Base-by-base conservation (phyloP, 1,140 invertebrate species). In the Nautilus pompilius region DNA sequence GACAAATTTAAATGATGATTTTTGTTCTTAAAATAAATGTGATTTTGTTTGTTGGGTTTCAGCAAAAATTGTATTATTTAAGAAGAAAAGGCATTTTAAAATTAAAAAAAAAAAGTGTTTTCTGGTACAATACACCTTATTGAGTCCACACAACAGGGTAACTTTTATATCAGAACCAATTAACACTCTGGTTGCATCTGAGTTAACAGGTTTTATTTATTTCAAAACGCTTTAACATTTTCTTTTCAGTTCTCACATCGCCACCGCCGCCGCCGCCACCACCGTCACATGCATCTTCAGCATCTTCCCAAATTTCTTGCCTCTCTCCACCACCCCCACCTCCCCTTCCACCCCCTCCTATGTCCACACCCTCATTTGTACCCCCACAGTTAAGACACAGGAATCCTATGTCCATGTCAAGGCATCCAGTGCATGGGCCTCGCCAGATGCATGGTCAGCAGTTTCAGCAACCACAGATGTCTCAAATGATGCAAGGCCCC, bases 201-300 rank as follows among this genome's bases (percentile, higher is more conserved):
- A n/a, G n/a, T n/a, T n/a, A n/a, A n/a, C n/a, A n/a, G n/a, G n/a
- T n/a, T n/a, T n/a, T n/a, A n/a, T n/a, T n/a, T 10, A 24, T 28
- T 3, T 3, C 29, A 20, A 54, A 22, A 28, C n/a, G 24, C 5
- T 28, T 62, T 20, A 48, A 3, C 41, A 8, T 56, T 56, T 24
- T 62, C 5, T 55, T 62, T 54, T 6, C 10, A 49, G 34, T 70
- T 17, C 49, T 68, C n/a, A 60, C 69, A 29, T 65, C 74, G 26
- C 71, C 68, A 2, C 72, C 75, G 15, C 75, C 73, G 36, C 75
- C 75, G 8, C 71, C 75, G 24, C 67, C 71, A 10, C 65, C 69
- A 13, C 51, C 64, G 34, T 60, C 63, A 32, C 48, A 62, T 17
- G 66, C 69, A 0, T 51, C 68, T 10, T 75, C 75, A 54, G 55